Evolutionary conservation across 1,140 invertebrate genomes (phyloP).

Genomic region (Ceratitis capitata): DNA sequence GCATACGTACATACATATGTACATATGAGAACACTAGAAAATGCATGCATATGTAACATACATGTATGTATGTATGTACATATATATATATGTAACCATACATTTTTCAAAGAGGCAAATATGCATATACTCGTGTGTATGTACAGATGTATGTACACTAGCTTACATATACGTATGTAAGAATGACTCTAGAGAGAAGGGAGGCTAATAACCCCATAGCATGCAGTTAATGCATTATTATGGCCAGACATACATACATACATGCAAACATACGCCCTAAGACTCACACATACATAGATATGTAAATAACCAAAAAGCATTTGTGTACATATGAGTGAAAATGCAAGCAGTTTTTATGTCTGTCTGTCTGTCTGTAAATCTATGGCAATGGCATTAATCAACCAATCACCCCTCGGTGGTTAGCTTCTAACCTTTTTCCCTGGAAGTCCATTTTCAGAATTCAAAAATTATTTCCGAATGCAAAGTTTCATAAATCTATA

Average conservation of each 20-base stretch:
- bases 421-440: background rate
- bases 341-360: background rate
- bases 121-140: too few species aligned
- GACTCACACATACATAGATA: background rate
- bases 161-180: background rate
- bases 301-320: background rate
- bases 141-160: background rate
- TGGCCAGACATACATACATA: background rate
- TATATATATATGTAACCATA: background rate
- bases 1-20: background rate
- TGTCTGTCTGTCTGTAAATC: background rate
- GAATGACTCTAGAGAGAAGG: background rate
- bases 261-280: too few species aligned
- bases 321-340: background rate
- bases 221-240: background rate
- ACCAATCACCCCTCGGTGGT: background rate
- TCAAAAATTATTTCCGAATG: too few species aligned
- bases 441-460: too few species aligned
- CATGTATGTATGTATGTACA: background rate
- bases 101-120: too few species aligned
- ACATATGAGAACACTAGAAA: background rate
- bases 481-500: too few species aligned
- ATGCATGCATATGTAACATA: too few species aligned
- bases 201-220: constrained; percentile 16
- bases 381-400: background rate